These are phyloP conservation scores for Acromyrmex echinatior DNA, from an alignment of 1,140 invertebrate species.

Conservation along the genomic window DNA sequence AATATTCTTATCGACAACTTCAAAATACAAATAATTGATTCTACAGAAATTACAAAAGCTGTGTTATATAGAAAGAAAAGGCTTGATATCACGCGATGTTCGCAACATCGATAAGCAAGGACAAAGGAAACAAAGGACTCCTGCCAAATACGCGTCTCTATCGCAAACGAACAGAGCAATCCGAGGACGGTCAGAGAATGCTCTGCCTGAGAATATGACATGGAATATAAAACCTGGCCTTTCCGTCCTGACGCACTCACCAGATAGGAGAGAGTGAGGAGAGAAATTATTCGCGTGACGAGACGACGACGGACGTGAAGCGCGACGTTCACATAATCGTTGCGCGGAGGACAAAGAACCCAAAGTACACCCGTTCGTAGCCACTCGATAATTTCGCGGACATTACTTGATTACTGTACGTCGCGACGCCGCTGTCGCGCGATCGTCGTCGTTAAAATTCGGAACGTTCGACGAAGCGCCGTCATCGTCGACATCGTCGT, in stretches of 20 bases:
- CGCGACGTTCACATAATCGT: slow-evolving; percentile 21
- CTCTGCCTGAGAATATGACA: background rate
- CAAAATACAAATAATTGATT: too few relatives aligned
- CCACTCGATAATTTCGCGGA: background rate
- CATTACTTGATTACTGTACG: background rate
- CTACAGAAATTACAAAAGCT: too few relatives aligned
- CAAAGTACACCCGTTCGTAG: slow-evolving; percentile 12
- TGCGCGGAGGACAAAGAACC: slow-evolving; percentile 48
- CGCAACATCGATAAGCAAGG: background rate
- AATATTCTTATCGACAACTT: too few relatives aligned
- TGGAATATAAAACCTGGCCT: background rate
- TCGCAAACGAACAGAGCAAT: background rate
- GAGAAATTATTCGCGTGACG: background rate
- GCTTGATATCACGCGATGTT: background rate
- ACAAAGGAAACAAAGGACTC: background rate
- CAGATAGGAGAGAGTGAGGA: background rate
- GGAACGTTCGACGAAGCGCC: background rate
- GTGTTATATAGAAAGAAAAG: background rate
- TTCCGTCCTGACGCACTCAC: too few relatives aligned
- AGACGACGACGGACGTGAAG: background rate
- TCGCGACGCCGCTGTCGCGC: background rate
- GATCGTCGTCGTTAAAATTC: background rate
- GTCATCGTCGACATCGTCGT: slow-evolving; percentile 17
- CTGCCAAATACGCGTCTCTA: background rate
- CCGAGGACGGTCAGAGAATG: background rate